Evolutionary conservation across 1,140 invertebrate genomes (phyloP).

Genomic region (Pogonus chalceus): DNA sequence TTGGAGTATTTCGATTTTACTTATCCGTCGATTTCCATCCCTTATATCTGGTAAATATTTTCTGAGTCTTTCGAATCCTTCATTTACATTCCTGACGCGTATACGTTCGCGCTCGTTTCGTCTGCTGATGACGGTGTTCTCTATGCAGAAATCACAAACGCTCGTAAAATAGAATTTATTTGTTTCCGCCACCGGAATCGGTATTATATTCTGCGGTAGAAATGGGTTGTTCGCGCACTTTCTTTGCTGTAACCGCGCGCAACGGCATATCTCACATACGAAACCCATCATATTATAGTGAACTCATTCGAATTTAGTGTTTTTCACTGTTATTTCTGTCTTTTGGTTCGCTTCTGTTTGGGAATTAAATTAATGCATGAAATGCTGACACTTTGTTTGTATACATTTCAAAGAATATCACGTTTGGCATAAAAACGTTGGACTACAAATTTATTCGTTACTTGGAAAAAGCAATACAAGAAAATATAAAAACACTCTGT

Average conservation of each 20-base stretch:
- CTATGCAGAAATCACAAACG: conserved; percentile 2
- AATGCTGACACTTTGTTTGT: too few species aligned
- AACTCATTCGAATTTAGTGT: too few species aligned
- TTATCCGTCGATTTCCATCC: conserved; percentile 8
- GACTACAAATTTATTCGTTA: too few species aligned
- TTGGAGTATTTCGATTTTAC: conserved; percentile 5
- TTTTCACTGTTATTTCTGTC: too few species aligned
- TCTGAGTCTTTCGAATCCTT: conserved; percentile 8
- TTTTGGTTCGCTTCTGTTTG: too few species aligned
- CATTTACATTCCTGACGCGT: conserved; percentile 8
- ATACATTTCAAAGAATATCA: too few species aligned
- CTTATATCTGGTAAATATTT: not conserved
- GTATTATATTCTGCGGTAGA: not conserved
- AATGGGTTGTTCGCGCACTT: not conserved
- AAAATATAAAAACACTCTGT: too few species aligned
- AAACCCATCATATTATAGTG: too few species aligned
- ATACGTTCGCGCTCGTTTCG: conserved; percentile 2
- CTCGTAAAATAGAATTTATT: conserved; percentile 1
- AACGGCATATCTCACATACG: not conserved
- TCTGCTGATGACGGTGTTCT: not conserved
- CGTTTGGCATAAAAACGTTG: too few species aligned
- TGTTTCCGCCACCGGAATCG: conserved; percentile 1
- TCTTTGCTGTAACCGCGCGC: not conserved
- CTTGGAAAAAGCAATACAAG: too few species aligned
- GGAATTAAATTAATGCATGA: too few species aligned